A percentile compares a stretch with the other conserved stretches of the same genome.
Conservation (phyloP, 2,113 vertebrate species). For the Rhea pennata region DNA sequence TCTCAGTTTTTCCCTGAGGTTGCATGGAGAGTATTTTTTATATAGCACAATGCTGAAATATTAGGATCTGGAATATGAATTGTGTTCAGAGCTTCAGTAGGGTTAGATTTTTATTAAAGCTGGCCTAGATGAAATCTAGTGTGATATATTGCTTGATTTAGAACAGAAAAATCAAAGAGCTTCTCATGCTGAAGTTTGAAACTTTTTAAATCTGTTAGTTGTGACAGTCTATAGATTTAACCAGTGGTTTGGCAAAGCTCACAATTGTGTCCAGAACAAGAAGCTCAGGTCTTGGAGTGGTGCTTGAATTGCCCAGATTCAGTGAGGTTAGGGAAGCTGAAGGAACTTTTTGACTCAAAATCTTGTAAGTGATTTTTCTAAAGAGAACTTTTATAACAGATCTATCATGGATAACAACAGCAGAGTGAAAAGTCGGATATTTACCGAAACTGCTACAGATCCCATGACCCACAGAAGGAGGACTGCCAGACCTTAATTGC, state of each 20-base stretch:
- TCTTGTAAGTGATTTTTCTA: background rate
- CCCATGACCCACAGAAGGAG: background rate
- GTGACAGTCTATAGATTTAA: background rate
- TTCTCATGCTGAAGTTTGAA: background rate
- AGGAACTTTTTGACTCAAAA: background rate
- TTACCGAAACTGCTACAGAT: conserved; percentile 23
- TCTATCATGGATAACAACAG: too few species aligned
- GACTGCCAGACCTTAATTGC: conserved; percentile 39
- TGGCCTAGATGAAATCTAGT: background rate
- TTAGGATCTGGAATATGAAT: background rate
- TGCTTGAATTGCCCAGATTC: background rate
- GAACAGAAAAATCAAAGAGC: background rate
- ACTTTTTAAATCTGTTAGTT: background rate
- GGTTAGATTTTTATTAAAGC: background rate
- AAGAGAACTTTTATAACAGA: background rate
- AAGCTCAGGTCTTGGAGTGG: background rate
- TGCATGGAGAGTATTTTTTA: background rate
- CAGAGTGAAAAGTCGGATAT: background rate
- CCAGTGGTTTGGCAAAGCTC: background rate
- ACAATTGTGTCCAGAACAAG: background rate
- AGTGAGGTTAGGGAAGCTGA: background rate
- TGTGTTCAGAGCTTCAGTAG: background rate
- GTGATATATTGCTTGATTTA: background rate
- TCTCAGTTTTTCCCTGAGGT: too few species aligned
- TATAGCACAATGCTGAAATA: background rate